phyloP scores from a whole-genome alignment of 2,797 vertebrate species.

The Gymnothorax reevesii region DNA sequence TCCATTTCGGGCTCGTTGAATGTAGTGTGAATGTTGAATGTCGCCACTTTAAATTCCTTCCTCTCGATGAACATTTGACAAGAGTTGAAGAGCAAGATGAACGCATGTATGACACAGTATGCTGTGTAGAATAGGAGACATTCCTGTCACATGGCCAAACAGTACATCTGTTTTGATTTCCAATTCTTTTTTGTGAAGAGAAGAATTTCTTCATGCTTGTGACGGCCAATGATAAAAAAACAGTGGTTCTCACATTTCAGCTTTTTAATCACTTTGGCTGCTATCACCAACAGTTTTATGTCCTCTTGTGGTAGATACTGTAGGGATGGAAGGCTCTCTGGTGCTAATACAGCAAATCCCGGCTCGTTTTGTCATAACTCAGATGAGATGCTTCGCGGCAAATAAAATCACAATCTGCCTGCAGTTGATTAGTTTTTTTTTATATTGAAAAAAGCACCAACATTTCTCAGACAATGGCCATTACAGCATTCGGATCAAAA shows the following conservation, averaged over 20 bases:
- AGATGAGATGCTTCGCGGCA: not conserved
- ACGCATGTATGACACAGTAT: slow-evolving; percentile 46
- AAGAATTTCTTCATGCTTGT: slow-evolving; percentile 29
- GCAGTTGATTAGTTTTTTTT: too few species aligned
- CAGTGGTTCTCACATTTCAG: not conserved
- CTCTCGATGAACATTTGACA: slow-evolving; percentile 18
- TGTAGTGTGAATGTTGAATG: not conserved
- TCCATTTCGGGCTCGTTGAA: not conserved
- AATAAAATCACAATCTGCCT: too few species aligned
- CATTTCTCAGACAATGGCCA: too few species aligned
- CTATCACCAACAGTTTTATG: slow-evolving; percentile 25
- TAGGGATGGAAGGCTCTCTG: slow-evolving; percentile 47
- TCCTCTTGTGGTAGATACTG: slow-evolving; percentile 43
- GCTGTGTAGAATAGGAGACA: slow-evolving; percentile 43
- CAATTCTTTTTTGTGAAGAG: slow-evolving; percentile 22
- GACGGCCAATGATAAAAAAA: not conserved
- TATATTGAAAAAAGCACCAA: too few species aligned
- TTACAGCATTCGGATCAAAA: too few species aligned
- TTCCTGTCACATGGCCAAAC: slow-evolving; percentile 55
- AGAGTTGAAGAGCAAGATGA: slow-evolving; percentile 34
- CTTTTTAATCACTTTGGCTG: slow-evolving; percentile 20
- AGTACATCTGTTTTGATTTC: slow-evolving; percentile 51
- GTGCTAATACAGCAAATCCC: slow-evolving; percentile 45
- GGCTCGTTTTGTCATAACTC: slow-evolving; percentile 26
- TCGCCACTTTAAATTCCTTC: slow-evolving; percentile 39